Evolutionary conservation across 1,140 invertebrate species (phyloP).

Genomic region (Aethina tumida): DNA sequence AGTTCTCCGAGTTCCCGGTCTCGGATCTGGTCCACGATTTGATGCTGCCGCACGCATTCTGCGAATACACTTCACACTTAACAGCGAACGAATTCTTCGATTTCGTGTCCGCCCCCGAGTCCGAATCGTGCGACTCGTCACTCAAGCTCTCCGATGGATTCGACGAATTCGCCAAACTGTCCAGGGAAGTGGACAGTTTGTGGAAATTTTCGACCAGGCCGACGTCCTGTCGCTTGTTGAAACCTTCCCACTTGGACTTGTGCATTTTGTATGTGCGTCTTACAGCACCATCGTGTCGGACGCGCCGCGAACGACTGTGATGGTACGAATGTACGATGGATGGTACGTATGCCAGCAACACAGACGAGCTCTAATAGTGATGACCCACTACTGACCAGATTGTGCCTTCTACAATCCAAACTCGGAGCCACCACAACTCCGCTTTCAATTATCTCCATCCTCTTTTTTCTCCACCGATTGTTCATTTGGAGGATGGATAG

Average conservation of each 20-base stretch:
- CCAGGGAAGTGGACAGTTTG: conserved; percentile 45
- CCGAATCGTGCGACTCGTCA: conserved; percentile 44
- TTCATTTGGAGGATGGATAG: no score
- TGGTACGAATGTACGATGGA: no score
- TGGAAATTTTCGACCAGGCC: conserved; percentile 15
- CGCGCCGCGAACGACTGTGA: conserved; percentile 22
- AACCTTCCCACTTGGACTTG: conserved; percentile 15
- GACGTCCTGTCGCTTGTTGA: conserved; percentile 8
- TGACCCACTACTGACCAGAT: conserved; percentile 29
- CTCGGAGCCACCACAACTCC: no score
- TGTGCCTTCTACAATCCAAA: no score
- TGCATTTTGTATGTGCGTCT: conserved; percentile 13
- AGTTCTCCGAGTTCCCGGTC: conserved; percentile 24
- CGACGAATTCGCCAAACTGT: conserved; percentile 55
- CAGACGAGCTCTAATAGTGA: conserved; percentile 34
- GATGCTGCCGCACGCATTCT: conserved; percentile 25
- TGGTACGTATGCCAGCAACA: no score
- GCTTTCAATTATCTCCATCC: no score
- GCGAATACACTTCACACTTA: conserved; percentile 31
- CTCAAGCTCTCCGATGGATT: conserved; percentile 40
- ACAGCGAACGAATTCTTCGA: conserved; percentile 33
- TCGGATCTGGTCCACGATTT: conserved; percentile 33
- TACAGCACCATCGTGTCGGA: conserved; percentile 6
- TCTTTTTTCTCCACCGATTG: no score
- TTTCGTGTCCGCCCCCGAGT: conserved; percentile 39